Evolutionary conservation across 2,888 invertebrate genomes (phyloP).

Genomic region (Caenorhabditis sp.): DNA sequence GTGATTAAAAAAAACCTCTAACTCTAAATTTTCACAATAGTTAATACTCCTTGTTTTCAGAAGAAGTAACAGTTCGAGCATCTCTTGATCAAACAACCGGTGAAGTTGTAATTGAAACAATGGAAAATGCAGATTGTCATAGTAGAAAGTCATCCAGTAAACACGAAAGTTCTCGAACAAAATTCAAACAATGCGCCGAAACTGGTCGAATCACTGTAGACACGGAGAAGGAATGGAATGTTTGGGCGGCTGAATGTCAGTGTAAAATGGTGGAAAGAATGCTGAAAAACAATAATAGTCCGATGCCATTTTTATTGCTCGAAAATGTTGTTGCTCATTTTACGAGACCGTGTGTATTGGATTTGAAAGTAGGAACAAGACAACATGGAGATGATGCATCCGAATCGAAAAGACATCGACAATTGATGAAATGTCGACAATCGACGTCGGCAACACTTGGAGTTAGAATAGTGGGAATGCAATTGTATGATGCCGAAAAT

Average conservation of each 20-base stretch:
- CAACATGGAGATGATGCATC: constrained; percentile 92
- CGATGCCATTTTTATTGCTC: constrained; percentile 74
- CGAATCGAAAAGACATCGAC: constrained; percentile 74
- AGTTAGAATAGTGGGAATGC: constrained; percentile 89
- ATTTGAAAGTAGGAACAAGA: constrained; percentile 81
- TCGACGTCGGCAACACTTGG: constrained; percentile 82
- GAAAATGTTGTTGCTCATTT: constrained; percentile 76
- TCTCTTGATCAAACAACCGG: constrained; percentile 52
- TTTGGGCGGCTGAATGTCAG: constrained; percentile 50
- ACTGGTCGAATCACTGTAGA: constrained; percentile 48
- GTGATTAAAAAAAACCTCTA: too few species aligned
- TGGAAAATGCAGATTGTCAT: constrained; percentile 35
- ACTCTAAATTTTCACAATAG: too few species aligned
- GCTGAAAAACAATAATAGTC: constrained; percentile 37
- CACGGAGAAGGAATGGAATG: constrained; percentile 42
- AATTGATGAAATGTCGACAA: constrained; percentile 87
- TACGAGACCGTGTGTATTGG: constrained; percentile 81
- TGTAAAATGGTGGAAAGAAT: constrained; percentile 62
- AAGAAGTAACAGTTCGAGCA: constrained; percentile 44
- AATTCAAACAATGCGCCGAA: constrained; percentile 21
- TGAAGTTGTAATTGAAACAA: constrained; percentile 28
- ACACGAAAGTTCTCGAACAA: constrained; percentile 36
- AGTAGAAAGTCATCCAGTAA: constrained; percentile 32
- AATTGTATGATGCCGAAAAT: constrained; percentile 74
- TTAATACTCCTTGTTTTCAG: too few species aligned